Evolutionary conservation across 2,113 vertebrate species (phyloP).

Genomic region (Halichoeres trimaculatus): DNA sequence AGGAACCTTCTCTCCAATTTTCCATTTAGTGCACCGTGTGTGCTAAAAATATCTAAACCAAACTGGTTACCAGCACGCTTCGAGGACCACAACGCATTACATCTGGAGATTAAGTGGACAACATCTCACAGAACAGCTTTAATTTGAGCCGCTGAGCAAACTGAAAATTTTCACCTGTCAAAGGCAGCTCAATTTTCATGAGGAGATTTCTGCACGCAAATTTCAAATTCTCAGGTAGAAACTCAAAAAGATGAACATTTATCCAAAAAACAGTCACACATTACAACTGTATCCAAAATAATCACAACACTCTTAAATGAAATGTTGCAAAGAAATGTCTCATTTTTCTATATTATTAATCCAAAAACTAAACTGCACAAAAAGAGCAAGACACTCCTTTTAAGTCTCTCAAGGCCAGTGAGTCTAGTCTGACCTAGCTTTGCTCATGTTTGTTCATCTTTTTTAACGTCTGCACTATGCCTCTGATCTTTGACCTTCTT

Average conservation of each 20-base stretch:
- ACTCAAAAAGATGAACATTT: no score
- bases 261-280: no score
- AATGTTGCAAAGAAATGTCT: not conserved
- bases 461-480: not conserved
- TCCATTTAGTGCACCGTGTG: conserved; percentile 59
- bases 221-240: no score
- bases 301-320: no score
- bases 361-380: not conserved
- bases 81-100: conserved; percentile 30
- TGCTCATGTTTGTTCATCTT: conserved; percentile 5
- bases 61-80: conserved; percentile 34
- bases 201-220: no score
- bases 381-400: conserved; percentile 22
- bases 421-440: not conserved
- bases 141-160: conserved; percentile 13
- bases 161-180: not conserved
- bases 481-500: conserved; percentile 9
- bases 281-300: no score
- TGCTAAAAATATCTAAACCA: conserved; percentile 56
- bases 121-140: conserved; percentile 27
- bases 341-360: not conserved
- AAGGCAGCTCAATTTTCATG: no score
- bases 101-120: conserved; percentile 17
- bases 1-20: conserved; percentile 61
- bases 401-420: not conserved